Evolutionary conservation across 1,140 invertebrate species (phyloP), one percentile per base, ranked within the genome.

Genomic region (Aphidius ervi): DNA sequence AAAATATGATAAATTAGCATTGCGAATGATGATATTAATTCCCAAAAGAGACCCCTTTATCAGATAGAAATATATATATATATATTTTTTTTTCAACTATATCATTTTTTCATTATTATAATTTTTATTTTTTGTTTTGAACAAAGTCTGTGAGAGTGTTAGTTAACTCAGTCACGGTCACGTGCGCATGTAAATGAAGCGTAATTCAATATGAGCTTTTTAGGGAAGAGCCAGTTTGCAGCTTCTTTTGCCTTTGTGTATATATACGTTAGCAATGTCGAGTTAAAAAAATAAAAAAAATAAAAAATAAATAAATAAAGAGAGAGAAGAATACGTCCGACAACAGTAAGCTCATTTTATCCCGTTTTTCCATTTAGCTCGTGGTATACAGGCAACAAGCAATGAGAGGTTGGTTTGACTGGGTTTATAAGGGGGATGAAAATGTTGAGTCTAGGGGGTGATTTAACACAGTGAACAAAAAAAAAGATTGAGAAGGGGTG

Each of bases 191-290:
- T 45, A 61, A 61, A 61, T 61, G 53, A 61, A 56, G 46, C 46
- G 59, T 61, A 61, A 61, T 61, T 61, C 54, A 61, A 61, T 61
- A 61, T 40, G 59, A 61, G 59, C 59, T 61, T 61, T 31, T 61
- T 61, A 56, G 59, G 46, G 56, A 61, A 46, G 45, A 7, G 45
- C 59, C 42, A 61, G 55, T 46, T 46, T 53, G 52, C 43, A 55
- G 48, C 50, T 45, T 23, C 46, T 41, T 45, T 45, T 42, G 41
- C 16, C 20, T 42, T 42, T 54, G 39, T 54, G 5, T 48, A 48
- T 6, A 6, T n/a, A 9, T 42, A 6, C 39, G 9, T 23, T 52
- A 9, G 16, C 10, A 37, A 39, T 39, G 49, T 31, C 23, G 4
- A 31, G 4, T 31, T 31, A 31, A 31, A 31, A 31, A 31, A 31